Evolutionary conservation across 2,888 invertebrate genomes (phyloP).

Genomic region (Macrostomum cliftonense): DNA sequence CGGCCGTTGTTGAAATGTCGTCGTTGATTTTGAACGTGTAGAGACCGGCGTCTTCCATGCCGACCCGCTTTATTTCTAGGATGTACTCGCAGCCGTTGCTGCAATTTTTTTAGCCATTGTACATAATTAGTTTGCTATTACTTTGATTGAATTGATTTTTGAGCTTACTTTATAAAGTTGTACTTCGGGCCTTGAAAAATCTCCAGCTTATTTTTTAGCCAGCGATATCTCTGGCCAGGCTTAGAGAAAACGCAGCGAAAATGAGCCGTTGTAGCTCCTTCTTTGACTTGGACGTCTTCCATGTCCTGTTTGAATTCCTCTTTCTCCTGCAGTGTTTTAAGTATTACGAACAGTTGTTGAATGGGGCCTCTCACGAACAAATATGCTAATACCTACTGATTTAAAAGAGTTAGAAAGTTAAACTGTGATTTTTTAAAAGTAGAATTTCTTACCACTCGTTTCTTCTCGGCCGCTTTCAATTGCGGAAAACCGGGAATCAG

Average conservation of each 20-base stretch:
- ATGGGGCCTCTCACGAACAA: too few species aligned
- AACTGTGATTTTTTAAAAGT: too few species aligned
- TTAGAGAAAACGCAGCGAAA: conserved; percentile 89
- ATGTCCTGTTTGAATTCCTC: conserved; percentile 47
- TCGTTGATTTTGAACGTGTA: conserved; percentile 85
- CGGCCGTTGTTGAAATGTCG: conserved; percentile 57
- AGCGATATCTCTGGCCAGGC: conserved; percentile 49
- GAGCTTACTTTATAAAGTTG: conserved; percentile 50
- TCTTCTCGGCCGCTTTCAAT: conserved; percentile 43
- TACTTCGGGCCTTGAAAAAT: conserved; percentile 85
- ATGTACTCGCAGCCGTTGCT: conserved; percentile 75
- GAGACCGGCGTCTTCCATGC: conserved; percentile 87
- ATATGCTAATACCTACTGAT: too few species aligned
- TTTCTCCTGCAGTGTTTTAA: conserved; percentile 55
- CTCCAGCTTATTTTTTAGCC: conserved; percentile 52
- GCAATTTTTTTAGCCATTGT: conserved; percentile 21
- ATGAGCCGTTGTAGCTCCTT: conserved; percentile 57
- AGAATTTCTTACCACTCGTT: conserved; percentile 17
- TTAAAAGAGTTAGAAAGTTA: too few species aligned
- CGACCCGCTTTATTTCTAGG: conserved; percentile 68
- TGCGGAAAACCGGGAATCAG: conserved; percentile 89
- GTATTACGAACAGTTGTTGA: too few species aligned
- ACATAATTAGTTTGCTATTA: too few species aligned
- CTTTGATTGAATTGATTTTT: not conserved
- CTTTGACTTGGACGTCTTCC: conserved; percentile 2